A percentile compares a stretch with the other conserved stretches of the same genome.
phyloP scores from a whole-genome alignment of 2,888 invertebrate species.

The Nymphalis c-album region DNA sequence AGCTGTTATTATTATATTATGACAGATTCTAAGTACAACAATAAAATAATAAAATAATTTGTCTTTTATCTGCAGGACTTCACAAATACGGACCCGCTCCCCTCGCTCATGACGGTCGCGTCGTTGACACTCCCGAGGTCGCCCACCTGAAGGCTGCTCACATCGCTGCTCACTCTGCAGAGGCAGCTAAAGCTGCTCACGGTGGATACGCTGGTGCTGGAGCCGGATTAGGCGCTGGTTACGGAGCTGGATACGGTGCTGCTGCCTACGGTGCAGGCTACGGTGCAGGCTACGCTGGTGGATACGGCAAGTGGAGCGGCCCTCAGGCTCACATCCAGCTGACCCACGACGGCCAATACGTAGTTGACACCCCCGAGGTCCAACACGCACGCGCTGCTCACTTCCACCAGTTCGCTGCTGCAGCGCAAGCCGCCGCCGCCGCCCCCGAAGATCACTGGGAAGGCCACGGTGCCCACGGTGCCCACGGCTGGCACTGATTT shows the following conservation, averaged over 20 bases:
- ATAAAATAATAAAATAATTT: not conserved
- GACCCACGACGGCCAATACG: constrained; percentile 78
- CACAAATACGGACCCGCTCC: constrained; percentile 78
- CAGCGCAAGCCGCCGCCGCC: constrained; percentile 73
- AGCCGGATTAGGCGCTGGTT: constrained; percentile 49
- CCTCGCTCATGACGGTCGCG: constrained; percentile 76
- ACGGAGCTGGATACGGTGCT: constrained; percentile 58
- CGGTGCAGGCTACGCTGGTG: constrained; percentile 52
- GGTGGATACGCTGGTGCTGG: constrained; percentile 48
- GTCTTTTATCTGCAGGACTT: constrained; percentile 57
- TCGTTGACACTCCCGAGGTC: constrained; percentile 79
- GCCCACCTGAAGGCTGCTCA: constrained; percentile 82
- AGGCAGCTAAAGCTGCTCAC: constrained; percentile 55
- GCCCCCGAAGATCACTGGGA: constrained; percentile 75
- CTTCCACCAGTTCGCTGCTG: constrained; percentile 68
- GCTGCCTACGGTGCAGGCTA: constrained; percentile 55
- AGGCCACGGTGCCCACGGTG: constrained; percentile 39
- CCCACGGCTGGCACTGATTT: constrained; percentile 69
- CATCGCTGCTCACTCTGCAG: constrained; percentile 72
- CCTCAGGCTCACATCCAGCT: constrained; percentile 77
- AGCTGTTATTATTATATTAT: too few relatives aligned
- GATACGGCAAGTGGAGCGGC: constrained; percentile 75
- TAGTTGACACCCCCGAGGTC: constrained; percentile 76
- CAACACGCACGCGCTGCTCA: constrained; percentile 76
- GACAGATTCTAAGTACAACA: too few relatives aligned